Evolutionary conservation across 1,140 invertebrate genomes (phyloP), one percentile per base, ranked within the genome.

Genomic region (Halyomorpha halys): DNA sequence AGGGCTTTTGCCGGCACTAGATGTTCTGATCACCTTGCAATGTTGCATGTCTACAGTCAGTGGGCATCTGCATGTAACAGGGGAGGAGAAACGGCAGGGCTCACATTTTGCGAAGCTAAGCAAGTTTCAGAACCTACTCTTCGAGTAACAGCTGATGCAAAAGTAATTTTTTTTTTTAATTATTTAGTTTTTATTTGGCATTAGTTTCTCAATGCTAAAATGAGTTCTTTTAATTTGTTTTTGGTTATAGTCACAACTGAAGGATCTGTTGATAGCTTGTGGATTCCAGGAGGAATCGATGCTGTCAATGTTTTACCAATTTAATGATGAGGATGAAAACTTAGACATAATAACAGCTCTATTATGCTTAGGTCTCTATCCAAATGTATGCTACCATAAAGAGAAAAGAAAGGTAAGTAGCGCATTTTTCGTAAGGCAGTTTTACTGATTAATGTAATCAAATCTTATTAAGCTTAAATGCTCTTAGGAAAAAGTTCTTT

Each of bases 361-460:
- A 18, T 80, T 98, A 65, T 87, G 86, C 65, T 85, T 93, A 79
- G 95, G 95, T 3, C 80, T 95, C 1, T 98, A 98, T 78, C 96
- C 96, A 0, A 98, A 98, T 76, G 90, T 98, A 5, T 97, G 94
- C 73, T 87, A 83, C 70, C 92, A 98, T 73, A 94, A 94, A 74
- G 93, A 94, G 61, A 97, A 97, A 73, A 80, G 94, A 54, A 97
- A 96, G 77, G 83, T 83, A 68, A 39, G 11, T 39, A 39, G 11
- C 27, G 8, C 3, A 30, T 30, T 8, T 39, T 3, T 39, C 1
- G 4, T 39, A 13, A 39, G 5, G 1, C 34, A 30, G 27, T 30
- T 30, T 30, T 30, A 30, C 27, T 30, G 3, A 39, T 39, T 9
- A 39, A 39, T 39, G 34, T 13, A 11, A 9, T 39, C 11, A 13